Conservation (phyloP, 1,140 invertebrate genomes). For the Sipha flava region DNA sequence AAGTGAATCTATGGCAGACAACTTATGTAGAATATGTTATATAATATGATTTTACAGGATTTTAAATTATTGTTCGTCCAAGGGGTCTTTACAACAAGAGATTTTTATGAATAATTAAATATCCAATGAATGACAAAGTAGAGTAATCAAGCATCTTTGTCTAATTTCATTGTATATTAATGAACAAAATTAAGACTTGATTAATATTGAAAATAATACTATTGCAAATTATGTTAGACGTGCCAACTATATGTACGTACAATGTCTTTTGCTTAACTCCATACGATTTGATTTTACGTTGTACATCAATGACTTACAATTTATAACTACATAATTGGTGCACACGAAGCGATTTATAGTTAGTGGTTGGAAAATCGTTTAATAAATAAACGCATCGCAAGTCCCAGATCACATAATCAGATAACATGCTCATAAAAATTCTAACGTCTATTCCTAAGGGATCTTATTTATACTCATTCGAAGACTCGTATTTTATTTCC, state of each 20-base stretch:
- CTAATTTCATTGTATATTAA: not conserved
- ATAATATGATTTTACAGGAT: no score
- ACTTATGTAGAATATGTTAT: no score
- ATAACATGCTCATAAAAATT: conserved; percentile 4
- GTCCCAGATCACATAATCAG: not conserved
- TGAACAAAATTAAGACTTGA: not conserved
- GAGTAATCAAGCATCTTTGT: not conserved
- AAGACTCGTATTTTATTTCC: not conserved
- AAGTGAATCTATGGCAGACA: no score
- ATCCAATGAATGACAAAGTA: conserved; percentile 2
- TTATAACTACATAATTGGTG: not conserved
- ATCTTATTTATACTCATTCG: not conserved
- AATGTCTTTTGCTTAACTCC: not conserved
- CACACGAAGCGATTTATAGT: not conserved
- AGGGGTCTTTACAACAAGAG: not conserved
- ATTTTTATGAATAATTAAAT: not conserved
- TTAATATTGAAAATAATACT: not conserved
- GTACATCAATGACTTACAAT: not conserved
- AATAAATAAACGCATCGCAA: not conserved
- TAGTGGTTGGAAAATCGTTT: not conserved
- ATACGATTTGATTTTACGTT: not conserved
- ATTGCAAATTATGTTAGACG: not conserved
- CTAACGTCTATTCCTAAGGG: not conserved
- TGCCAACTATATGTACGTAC: no score
- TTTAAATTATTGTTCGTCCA: not conserved